These are phyloP conservation scores for Ormyrus labotus DNA, from an alignment of 2,888 invertebrate species.

Conservation along the genomic window DNA sequence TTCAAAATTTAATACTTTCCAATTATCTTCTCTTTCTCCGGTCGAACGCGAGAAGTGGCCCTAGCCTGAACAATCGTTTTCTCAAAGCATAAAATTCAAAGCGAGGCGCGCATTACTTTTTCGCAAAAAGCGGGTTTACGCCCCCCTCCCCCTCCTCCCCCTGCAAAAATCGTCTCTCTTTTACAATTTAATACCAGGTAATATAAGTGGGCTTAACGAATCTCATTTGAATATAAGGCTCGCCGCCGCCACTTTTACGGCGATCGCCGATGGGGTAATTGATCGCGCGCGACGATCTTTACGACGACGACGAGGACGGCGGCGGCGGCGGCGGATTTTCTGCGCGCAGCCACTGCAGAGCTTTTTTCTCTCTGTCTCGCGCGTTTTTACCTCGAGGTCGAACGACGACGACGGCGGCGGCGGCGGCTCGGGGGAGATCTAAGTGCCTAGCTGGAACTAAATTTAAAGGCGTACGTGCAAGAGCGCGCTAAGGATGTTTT, in stretches of 20 bases:
- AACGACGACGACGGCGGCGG: too few relatives aligned
- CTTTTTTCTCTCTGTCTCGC: too few relatives aligned
- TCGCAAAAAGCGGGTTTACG: background rate
- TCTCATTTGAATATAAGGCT: conserved; percentile 39
- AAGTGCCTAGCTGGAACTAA: background rate
- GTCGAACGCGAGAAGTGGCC: too few relatives aligned
- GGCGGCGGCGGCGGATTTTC: too few relatives aligned
- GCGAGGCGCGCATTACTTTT: background rate
- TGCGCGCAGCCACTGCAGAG: too few relatives aligned
- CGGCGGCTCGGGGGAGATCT: too few relatives aligned
- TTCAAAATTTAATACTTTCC: conserved; percentile 26
- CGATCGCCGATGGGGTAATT: conserved; percentile 27
- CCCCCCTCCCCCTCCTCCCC: background rate
- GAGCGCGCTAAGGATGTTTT: too few relatives aligned
- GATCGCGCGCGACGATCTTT: background rate
- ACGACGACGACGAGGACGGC: too few relatives aligned
- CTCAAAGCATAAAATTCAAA: background rate
- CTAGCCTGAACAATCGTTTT: too few relatives aligned
- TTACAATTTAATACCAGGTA: background rate
- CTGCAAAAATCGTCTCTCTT: background rate
- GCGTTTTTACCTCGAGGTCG: too few relatives aligned
- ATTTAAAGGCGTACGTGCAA: conserved; percentile 14
- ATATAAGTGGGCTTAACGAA: conserved; percentile 31
- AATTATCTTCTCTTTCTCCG: background rate
- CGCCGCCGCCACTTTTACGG: background rate